These are phyloP conservation scores for Porites lutea DNA, from an alignment of 64 coral and sea anemone genomes.

Conservation along the genomic window DNA sequence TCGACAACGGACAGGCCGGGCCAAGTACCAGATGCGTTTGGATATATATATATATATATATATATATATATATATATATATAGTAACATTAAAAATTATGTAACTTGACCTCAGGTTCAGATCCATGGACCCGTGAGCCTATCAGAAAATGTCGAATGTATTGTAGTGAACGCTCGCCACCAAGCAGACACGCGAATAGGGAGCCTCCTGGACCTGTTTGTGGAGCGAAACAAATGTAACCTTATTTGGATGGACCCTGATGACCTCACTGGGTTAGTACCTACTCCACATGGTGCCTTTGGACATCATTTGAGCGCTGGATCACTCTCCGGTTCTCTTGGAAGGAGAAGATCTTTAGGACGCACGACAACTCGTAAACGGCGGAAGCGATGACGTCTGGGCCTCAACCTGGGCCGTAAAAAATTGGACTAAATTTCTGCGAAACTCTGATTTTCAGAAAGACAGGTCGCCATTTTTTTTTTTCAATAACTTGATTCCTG, in stretches of 20 bases:
- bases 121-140: slow-evolving; percentile 51
- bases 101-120: slow-evolving; percentile 48
- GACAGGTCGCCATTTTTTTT: no score
- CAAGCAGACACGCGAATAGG: not conserved
- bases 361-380: not conserved
- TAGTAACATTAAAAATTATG: no score
- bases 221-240: slow-evolving; percentile 66
- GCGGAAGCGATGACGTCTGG: not conserved
- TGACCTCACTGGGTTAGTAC: not conserved
- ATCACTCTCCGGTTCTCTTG: not conserved
- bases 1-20: no score
- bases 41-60: no score
- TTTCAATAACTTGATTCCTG: no score
- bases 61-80: no score
- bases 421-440: no score
- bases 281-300: not conserved
- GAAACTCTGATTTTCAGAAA: no score
- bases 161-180: slow-evolving; percentile 54
- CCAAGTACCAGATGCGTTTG: no score
- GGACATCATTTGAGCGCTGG: not conserved
- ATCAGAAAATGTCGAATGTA: slow-evolving; percentile 47
- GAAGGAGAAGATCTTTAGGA: not conserved
- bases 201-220: slow-evolving; percentile 23
- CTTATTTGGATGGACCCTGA: slow-evolving; percentile 71
- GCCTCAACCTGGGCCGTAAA: no score